phyloP scores from a whole-genome alignment of 2,797 vertebrate species.

The Mycteria americana region DNA sequence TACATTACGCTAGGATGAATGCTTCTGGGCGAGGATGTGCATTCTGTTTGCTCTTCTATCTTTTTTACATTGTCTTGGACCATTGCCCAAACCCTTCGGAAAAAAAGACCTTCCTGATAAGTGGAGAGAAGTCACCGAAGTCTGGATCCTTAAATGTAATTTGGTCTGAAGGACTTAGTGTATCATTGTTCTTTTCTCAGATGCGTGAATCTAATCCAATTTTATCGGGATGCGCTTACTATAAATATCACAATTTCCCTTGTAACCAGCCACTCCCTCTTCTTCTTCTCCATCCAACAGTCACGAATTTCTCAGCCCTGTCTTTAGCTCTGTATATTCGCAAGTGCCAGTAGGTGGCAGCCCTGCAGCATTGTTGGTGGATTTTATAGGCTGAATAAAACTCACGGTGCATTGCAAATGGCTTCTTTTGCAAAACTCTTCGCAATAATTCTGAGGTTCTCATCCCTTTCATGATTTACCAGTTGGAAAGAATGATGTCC shows the following conservation, averaged over 20 bases:
- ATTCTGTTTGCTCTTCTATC: neutral
- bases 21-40: neutral
- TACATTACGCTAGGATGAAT: neutral
- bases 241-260: neutral
- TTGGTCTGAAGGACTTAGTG: neutral
- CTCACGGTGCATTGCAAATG: neutral
- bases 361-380: neutral
- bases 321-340: fast-evolving
- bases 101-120: neutral
- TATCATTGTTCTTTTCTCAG: neutral
- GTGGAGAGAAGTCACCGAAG: neutral
- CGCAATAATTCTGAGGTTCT: neutral
- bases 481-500: neutral
- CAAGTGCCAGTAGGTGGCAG: constrained; percentile 37
- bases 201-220: neutral
- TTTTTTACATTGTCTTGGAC: neutral
- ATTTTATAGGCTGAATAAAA: neutral
- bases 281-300: neutral
- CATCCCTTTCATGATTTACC: neutral
- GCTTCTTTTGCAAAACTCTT: neutral
- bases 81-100: neutral
- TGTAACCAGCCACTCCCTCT: neutral
- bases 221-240: neutral
- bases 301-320: neutral
- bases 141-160: neutral